Base-by-base conservation (phyloP, 2,113 vertebrate genomes). In the Ceyx melanurus region DNA sequence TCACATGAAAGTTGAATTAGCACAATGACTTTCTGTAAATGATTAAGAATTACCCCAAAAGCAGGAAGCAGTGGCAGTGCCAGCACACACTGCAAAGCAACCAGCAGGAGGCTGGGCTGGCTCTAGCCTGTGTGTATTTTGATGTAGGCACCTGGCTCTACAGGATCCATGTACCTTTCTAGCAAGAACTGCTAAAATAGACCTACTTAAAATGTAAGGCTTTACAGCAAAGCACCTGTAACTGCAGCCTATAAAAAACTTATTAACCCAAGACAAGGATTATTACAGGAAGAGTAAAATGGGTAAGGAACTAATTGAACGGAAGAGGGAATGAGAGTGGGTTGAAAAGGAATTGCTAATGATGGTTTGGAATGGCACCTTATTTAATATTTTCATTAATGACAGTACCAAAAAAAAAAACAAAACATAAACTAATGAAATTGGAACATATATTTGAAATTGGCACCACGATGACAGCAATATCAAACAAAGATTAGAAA, bases 371-470 rank as follows among this genome's bases (percentile, higher is more conserved):
- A 90, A 67, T 3, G 3, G 73, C 33, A 74, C 57, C 37, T 92
- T 62, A 94, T 81, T 92, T 81, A 77, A 88, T 80, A 91, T 43
- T 94, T 93, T 88, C 19, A 80, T 88, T 88, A 78, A 81, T 77
- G 86, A 71, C 56, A 77, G 51, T 42, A 80, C 12, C 86, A 82
- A 64, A 82, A 73, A 7, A 8, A 82, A 73, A 7, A 8, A 7
- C 7, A 35, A 84, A 74, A 43, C 28, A 89, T 22, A 46, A 92
- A 80, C 6, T 80, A 86, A 83, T 73, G 35, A 77, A 53, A 54
- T 90, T 66, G 66, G 64, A 93, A 83, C 33, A 31, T 45, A 22
- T 20, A 75, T 73, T 82, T 89, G 90, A 92, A 92, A 91, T 10
- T 66, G 11, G 58, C 26, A 67, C 29, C 76, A 58, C 61, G 20